Percentiles rank a stretch among this genome's conserved stretches.
Conservation (phyloP, 2,888 invertebrate species). For the Phorcus lineatus region DNA sequence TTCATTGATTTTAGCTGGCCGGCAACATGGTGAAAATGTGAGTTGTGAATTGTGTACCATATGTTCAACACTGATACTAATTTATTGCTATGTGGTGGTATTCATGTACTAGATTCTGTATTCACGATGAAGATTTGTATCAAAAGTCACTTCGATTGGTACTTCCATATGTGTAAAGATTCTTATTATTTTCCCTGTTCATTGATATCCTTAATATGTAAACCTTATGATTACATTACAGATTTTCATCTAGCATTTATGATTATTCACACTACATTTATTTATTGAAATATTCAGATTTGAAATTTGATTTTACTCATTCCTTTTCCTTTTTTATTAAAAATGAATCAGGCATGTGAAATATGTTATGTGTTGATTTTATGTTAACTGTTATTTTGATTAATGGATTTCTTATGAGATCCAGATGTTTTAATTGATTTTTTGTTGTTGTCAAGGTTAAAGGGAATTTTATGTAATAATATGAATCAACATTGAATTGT, state of each 20-base stretch:
- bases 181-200: not conserved
- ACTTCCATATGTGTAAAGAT: not conserved
- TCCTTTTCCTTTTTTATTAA: too few relatives aligned
- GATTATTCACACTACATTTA: too few relatives aligned
- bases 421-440: too few relatives aligned
- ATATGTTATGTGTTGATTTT: too few relatives aligned
- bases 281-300: too few relatives aligned
- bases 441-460: too few relatives aligned
- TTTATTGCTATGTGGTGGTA: not conserved
- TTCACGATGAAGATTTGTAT: not conserved
- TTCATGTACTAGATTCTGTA: not conserved
- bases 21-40: constrained; percentile 29
- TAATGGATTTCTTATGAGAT: too few relatives aligned
- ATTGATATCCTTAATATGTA: not conserved
- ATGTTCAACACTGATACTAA: constrained; percentile 7
- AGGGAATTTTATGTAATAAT: too few relatives aligned
- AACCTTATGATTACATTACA: not conserved
- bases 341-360: too few relatives aligned
- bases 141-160: not conserved
- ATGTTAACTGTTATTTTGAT: too few relatives aligned
- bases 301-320: too few relatives aligned
- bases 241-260: not conserved
- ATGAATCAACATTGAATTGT: too few relatives aligned
- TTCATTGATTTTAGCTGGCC: constrained; percentile 14
- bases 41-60: constrained; percentile 22